Conservation (phyloP, 2,113 vertebrate genomes). For the Pelusios castaneus region DNA sequence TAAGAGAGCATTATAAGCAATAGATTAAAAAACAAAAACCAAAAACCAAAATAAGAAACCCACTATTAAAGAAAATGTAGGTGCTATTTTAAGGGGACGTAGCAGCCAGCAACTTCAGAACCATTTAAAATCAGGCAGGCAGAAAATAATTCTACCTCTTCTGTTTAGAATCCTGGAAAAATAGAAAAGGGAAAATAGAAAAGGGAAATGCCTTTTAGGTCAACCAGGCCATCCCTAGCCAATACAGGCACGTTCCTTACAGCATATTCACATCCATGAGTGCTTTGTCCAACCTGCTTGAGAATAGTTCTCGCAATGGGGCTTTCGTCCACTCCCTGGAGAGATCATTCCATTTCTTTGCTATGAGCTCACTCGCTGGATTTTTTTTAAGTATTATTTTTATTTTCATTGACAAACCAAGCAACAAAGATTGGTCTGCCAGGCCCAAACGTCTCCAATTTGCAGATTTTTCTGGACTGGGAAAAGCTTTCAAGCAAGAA, state of each 20-base stretch:
- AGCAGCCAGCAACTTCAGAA: slow-evolving; percentile 23
- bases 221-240: slow-evolving; percentile 44
- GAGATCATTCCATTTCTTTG: slow-evolving; percentile 64
- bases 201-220: slow-evolving; percentile 40
- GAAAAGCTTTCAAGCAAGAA: slow-evolving; percentile 34
- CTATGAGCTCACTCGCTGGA: slow-evolving; percentile 53
- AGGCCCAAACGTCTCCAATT: slow-evolving; percentile 1
- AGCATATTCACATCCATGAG: slow-evolving; percentile 47
- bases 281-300: slow-evolving; percentile 54
- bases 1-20: slow-evolving; percentile 3
- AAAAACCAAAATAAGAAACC: neutral
- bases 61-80: neutral
- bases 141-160: neutral
- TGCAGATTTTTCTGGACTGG: neutral
- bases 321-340: slow-evolving; percentile 27
- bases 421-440: slow-evolving; percentile 56
- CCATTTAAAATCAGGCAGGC: neutral
- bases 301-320: slow-evolving; percentile 25
- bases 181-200: neutral
- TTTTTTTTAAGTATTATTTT: slow-evolving; percentile 69
- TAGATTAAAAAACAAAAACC: neutral
- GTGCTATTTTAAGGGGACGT: neutral
- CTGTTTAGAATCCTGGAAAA: neutral
- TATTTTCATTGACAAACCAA: slow-evolving; percentile 69
- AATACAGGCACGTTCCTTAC: slow-evolving; percentile 36